These are phyloP conservation scores for Megalops atlanticus DNA, from an alignment of 2,113 vertebrate genomes.

Conservation along the genomic window DNA sequence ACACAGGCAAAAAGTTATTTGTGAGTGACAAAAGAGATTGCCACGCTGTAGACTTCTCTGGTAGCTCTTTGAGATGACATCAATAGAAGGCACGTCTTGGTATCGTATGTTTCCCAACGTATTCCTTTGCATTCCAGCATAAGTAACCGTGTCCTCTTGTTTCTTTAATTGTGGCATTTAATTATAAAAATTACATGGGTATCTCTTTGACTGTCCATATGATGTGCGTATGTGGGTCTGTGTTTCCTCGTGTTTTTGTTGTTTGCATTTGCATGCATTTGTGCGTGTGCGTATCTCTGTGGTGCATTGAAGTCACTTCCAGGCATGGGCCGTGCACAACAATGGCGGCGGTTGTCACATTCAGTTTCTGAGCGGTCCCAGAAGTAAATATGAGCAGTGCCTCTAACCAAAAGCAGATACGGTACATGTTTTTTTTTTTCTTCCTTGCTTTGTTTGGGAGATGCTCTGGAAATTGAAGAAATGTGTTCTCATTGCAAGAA, in stretches of 20 bases:
- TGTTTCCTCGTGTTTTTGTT: neutral
- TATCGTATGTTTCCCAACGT: too few species aligned
- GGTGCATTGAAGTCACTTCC: conserved; percentile 10
- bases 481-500: neutral
- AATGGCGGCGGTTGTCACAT: conserved; percentile 58
- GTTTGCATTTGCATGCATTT: neutral
- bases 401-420: conserved; percentile 7
- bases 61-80: neutral
- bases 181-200: too few species aligned
- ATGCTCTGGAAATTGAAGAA: conserved; percentile 18
- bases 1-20: neutral
- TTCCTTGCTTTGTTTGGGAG: conserved; percentile 20
- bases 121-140: too few species aligned
- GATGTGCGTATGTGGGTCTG: neutral
- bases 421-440: neutral
- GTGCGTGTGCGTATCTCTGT: neutral
- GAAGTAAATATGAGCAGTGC: conserved; percentile 6
- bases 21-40: neutral
- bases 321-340: conserved; percentile 20
- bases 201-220: too few species aligned
- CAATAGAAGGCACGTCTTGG: neutral
- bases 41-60: neutral
- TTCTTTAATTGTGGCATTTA: too few species aligned
- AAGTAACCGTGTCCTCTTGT: too few species aligned
- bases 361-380: conserved; percentile 47